Conservation (phyloP, 2,888 invertebrate species). For the Mesorhabditis spiculigera region DNA sequence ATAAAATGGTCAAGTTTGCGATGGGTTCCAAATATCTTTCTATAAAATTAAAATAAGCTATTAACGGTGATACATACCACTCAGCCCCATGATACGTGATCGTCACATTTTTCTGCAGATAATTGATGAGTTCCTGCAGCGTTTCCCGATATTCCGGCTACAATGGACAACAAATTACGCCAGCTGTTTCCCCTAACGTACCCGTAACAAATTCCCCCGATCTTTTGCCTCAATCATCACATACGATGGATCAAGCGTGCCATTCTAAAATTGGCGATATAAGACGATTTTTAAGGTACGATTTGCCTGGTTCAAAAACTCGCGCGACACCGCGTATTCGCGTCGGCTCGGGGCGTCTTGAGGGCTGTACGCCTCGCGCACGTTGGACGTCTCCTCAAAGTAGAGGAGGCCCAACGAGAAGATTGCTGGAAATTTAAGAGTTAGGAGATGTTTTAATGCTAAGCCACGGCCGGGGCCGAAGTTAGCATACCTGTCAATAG, state of each 20-base stretch:
- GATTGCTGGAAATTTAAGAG: slow-evolving; percentile 23
- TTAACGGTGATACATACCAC: not conserved
- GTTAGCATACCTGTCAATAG: not conserved
- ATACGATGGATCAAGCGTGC: slow-evolving; percentile 51
- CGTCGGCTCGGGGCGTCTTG: slow-evolving; percentile 39
- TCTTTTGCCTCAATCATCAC: slow-evolving; percentile 49
- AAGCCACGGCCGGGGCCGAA: not conserved
- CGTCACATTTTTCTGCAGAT: slow-evolving; percentile 46
- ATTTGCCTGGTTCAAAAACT: slow-evolving; percentile 46
- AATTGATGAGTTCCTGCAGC: slow-evolving; percentile 40
- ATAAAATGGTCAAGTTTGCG: too few relatives aligned
- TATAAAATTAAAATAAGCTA: not conserved
- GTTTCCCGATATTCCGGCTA: slow-evolving; percentile 30
- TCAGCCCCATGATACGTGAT: slow-evolving; percentile 15
- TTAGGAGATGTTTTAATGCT: slow-evolving; percentile 1
- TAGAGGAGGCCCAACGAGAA: slow-evolving; percentile 37
- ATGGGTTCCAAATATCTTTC: not conserved
- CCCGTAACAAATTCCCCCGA: slow-evolving; percentile 41
- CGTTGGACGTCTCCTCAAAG: slow-evolving; percentile 49
- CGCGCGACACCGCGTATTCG: slow-evolving; percentile 48
- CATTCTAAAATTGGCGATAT: slow-evolving; percentile 34
- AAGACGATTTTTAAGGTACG: not conserved
- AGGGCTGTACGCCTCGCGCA: slow-evolving; percentile 51
- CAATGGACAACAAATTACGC: not conserved
- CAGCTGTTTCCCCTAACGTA: too few relatives aligned